Conservation (phyloP, 1,140 invertebrate genomes). For the Heliconius hewitsoni region DNA sequence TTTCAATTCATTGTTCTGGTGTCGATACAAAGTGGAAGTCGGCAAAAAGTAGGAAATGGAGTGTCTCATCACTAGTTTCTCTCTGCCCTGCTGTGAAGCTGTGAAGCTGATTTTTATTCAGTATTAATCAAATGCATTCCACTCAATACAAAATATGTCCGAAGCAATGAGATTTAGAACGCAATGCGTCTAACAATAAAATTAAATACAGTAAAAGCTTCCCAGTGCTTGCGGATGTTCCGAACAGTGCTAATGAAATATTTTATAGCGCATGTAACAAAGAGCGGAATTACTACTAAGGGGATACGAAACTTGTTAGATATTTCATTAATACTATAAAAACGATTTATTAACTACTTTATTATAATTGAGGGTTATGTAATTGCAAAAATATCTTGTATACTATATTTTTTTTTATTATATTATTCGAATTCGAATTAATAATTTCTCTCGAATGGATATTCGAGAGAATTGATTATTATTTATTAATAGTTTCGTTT, state of each 20-base stretch:
- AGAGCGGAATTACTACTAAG: constrained; percentile 51
- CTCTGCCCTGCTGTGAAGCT: no score
- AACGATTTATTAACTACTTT: neutral
- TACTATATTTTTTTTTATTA: neutral
- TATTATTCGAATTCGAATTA: no score
- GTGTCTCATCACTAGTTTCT: no score
- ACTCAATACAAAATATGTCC: constrained; percentile 6
- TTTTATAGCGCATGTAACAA: constrained; percentile 63
- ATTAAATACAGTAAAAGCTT: constrained; percentile 39
- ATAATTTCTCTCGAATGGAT: no score
- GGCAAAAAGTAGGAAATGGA: no score
- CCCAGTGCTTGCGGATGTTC: constrained; percentile 47
- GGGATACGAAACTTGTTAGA: constrained; percentile 8
- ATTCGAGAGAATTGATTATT: no score
- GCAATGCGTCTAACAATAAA: constrained; percentile 43
- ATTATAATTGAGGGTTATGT: neutral
- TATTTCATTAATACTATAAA: neutral
- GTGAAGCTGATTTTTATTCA: no score
- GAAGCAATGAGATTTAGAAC: constrained; percentile 27
- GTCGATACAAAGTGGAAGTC: no score
- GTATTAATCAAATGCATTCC: neutral
- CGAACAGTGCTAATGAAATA: constrained; percentile 67
- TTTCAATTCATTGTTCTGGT: no score
- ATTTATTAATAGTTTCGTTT: no score
- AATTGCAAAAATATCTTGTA: neutral